Base-by-base conservation (phyloP, 2,797 vertebrate species). In the Cryptoblepharus egeriae region DNA sequence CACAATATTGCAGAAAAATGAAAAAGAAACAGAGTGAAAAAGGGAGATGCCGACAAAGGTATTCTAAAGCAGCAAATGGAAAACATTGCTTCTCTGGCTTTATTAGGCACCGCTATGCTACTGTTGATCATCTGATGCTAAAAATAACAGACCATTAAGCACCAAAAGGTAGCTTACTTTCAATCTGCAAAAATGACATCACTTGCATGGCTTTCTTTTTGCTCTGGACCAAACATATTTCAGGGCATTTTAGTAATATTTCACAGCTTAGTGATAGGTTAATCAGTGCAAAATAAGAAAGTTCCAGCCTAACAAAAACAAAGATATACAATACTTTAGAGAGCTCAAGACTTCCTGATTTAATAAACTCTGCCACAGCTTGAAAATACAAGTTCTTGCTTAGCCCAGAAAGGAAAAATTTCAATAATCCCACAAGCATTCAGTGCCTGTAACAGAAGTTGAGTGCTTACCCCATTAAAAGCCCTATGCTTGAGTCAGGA, bases 1-100 rank as follows among this genome's bases (percentile, higher is more conserved):
- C 86, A 86, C 83, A 92, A 85, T 82, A 92, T 18, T 4, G 80
- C 74, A 87, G 86, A 74, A 71, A 93, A 93, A 93, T 81, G 74
- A 85, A 90, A 92, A 89, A 85, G 87, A 85, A 87, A 74, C 9
- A 49, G 30, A 80, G 81, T 1, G 77, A 35, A 69, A 74, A 74
- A 72, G 82, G 73, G 35, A n/a, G 73, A 75, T 20, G 83, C 73
- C 85, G 85, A 89, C 76, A 89, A 85, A 88, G 77, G 79, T 90
- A 86, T 92, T 88, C 67, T 68, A 81, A 73, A 89, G 81, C 83
- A 85, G 85, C 88, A 81, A 88, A 84, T 84, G 81, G 83, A 64
- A 91, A 75, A 73, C 39, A 78, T 85, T 84, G 37, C 9, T 30
- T 86, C 88, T 86, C 84, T 80, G n/a, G 58, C 87, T 91, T 86